Conservation (phyloP, 2,888 invertebrate genomes). For the Uloborus plumipes region DNA sequence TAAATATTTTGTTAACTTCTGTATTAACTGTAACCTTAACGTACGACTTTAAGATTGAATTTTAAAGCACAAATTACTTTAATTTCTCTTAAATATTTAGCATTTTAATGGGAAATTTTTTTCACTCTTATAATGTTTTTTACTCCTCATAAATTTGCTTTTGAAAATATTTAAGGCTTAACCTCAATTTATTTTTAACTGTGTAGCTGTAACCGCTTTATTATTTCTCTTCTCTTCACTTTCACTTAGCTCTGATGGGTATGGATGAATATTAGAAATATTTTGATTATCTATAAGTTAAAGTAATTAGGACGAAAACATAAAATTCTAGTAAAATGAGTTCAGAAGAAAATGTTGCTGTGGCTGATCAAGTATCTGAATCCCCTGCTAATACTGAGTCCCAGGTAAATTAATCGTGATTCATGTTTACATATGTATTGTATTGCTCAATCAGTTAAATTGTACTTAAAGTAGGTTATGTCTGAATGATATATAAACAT, state of each 20-base stretch:
- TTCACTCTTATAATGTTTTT: neutral
- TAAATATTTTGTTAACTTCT: neutral
- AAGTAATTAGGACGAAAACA: neutral
- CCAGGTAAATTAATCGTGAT: slow-evolving; percentile 24
- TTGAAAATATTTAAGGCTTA: neutral
- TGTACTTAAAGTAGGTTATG: too few relatives aligned
- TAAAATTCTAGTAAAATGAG: slow-evolving; percentile 21
- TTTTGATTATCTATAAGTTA: too few relatives aligned
- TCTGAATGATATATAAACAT: too few relatives aligned
- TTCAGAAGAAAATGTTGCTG: slow-evolving; percentile 37
- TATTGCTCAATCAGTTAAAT: slow-evolving; percentile 32
- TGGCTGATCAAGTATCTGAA: slow-evolving; percentile 18
- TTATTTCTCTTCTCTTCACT: too few relatives aligned
- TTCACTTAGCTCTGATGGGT: too few relatives aligned
- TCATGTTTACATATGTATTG: slow-evolving; percentile 21
- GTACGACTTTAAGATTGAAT: too few relatives aligned
- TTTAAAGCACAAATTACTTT: too few relatives aligned
- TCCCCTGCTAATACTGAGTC: slow-evolving; percentile 17
- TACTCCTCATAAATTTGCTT: neutral
- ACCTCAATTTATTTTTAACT: too few relatives aligned
- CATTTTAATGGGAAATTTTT: too few relatives aligned
- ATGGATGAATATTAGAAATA: too few relatives aligned
- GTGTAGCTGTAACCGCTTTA: too few relatives aligned
- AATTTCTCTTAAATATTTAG: too few relatives aligned
- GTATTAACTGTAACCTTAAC: slow-evolving; percentile 10